These are phyloP conservation scores for Drosophila willistoni DNA, from an alignment of 1,140 invertebrate genomes.

Conservation along the genomic window DNA sequence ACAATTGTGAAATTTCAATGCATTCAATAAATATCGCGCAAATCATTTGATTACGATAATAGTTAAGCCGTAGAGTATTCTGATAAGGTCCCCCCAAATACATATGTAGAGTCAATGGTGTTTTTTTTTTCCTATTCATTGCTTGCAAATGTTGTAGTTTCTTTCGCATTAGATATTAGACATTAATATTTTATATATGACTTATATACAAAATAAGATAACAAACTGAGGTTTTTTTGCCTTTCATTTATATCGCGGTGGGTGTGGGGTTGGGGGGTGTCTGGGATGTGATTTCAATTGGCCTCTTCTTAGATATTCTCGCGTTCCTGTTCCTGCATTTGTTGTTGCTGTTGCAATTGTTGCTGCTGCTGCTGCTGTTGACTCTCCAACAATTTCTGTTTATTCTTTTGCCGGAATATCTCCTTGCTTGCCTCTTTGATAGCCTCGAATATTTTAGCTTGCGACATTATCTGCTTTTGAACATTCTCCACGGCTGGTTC, in stretches of 20 bases:
- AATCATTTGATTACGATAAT: conserved; percentile 10
- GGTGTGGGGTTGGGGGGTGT: neutral
- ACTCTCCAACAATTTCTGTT: conserved; percentile 65
- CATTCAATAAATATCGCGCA: neutral
- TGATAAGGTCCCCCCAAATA: neutral
- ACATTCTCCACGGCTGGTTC: conserved; percentile 89
- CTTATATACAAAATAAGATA: conserved; percentile 48
- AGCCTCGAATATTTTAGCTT: conserved; percentile 90
- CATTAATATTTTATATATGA: conserved; percentile 36
- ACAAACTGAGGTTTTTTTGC: conserved; percentile 10
- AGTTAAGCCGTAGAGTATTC: conserved; percentile 10
- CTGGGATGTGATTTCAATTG: neutral
- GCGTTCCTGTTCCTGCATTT: conserved; percentile 39
- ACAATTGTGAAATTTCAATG: conserved; percentile 27
- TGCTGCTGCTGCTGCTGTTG: conserved; percentile 45
- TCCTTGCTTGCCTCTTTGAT: conserved; percentile 89
- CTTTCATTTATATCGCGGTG: conserved; percentile 14
- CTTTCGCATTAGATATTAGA: conserved; percentile 27
- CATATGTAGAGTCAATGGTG: conserved; percentile 45
- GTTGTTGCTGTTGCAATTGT: conserved; percentile 37
- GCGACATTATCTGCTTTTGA: conserved; percentile 89
- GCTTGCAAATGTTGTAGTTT: conserved; percentile 52
- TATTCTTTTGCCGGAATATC: conserved; percentile 85
- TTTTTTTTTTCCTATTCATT: conserved; percentile 51
- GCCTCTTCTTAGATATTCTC: conserved; percentile 60